phyloP scores from a whole-genome alignment of 1,140 invertebrate genomes.

The Yoshiicerus persimilis region DNA sequence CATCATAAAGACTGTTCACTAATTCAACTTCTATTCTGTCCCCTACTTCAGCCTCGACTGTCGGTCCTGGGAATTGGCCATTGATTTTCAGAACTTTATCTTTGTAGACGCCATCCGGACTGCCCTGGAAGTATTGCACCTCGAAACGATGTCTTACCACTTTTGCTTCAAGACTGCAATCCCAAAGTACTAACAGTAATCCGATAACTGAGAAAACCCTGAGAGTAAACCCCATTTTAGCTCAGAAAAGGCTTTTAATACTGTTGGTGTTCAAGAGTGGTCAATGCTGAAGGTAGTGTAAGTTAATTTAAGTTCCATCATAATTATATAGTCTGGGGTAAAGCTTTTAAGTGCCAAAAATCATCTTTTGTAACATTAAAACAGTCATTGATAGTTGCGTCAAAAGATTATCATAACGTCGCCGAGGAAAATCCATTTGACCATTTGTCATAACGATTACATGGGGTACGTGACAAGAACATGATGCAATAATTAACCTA shows the following conservation, averaged over 20 bases:
- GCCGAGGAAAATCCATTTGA: too few species aligned
- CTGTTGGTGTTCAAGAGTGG: background rate
- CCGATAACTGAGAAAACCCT: background rate
- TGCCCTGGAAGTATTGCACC: background rate
- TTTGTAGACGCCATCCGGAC: slow-evolving; percentile 30
- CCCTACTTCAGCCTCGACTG: background rate
- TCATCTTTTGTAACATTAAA: too few species aligned
- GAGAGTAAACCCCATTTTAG: background rate
- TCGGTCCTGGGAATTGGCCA: slow-evolving; percentile 32
- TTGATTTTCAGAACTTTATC: slow-evolving; percentile 24
- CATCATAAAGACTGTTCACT: slow-evolving; percentile 31
- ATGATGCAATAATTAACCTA: too few species aligned
- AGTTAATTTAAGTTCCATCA: background rate
- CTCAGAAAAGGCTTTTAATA: background rate
- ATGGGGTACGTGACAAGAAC: too few species aligned
- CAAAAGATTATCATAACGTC: background rate
- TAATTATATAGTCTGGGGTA: background rate
- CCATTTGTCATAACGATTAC: too few species aligned
- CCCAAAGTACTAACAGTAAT: background rate
- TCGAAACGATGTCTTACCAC: background rate
- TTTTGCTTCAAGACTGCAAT: background rate
- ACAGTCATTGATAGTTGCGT: background rate
- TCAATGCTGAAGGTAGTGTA: background rate
- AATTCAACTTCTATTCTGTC: slow-evolving; percentile 22
- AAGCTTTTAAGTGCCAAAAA: too few species aligned